Evolutionary conservation across 2,797 vertebrate genomes (phyloP).

Genomic region (Mallotus villosus): DNA sequence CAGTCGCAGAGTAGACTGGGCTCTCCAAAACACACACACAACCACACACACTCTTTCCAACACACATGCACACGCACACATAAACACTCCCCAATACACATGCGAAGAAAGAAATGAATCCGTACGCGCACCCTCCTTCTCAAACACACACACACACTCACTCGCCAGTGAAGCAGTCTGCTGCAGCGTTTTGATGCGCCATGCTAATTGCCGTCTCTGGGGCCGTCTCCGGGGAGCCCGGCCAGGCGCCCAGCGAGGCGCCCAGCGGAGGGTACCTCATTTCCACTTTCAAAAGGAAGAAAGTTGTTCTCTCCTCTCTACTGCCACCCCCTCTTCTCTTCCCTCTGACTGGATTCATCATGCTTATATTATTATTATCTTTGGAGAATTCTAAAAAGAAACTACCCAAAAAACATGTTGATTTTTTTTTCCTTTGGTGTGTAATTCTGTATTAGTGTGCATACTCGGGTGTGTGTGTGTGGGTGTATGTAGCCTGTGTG

Average conservation of each 20-base stretch:
- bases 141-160: slow-evolving; percentile 7
- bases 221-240: slow-evolving; percentile 63
- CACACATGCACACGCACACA: background rate
- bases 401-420: background rate
- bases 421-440: too few species aligned
- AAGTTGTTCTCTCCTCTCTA: slow-evolving; percentile 51
- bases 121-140: background rate
- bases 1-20: too few species aligned
- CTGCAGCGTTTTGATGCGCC: slow-evolving; percentile 61
- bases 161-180: slow-evolving; percentile 46
- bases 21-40: too few species aligned
- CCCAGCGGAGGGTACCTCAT: slow-evolving; percentile 67
- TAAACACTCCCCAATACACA: background rate
- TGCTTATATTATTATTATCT: too few species aligned
- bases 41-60: background rate
- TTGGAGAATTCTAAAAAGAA: background rate
- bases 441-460: too few species aligned
- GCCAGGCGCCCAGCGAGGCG: slow-evolving; percentile 61
- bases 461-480: background rate
- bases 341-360: background rate
- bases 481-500: slow-evolving; percentile 11
- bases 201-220: slow-evolving; percentile 74
- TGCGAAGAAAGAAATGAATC: slow-evolving; percentile 20
- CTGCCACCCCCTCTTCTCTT: slow-evolving; percentile 33
- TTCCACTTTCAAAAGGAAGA: slow-evolving; percentile 71